phyloP scores from a whole-genome alignment of 2,888 invertebrate species.

The Mystacides longicornis region DNA sequence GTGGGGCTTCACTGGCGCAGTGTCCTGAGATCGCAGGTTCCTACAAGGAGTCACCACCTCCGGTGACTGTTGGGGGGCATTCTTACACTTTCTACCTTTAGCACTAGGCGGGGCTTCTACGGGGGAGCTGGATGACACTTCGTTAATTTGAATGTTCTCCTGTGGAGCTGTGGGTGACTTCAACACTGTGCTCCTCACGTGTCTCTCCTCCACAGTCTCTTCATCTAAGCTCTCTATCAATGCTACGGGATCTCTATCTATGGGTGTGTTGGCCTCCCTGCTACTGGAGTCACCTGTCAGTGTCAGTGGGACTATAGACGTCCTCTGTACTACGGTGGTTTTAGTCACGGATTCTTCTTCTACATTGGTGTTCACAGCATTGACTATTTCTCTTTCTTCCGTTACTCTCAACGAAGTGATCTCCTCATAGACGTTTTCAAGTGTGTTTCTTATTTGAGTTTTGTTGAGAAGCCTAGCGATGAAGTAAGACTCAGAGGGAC shows the following conservation, averaged over 20 bases:
- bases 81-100: slow-evolving; percentile 34
- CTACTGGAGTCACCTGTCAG: not conserved
- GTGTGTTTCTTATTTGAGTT: slow-evolving; percentile 39
- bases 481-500: slow-evolving; percentile 45
- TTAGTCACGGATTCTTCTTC: slow-evolving; percentile 13
- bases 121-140: slow-evolving; percentile 57
- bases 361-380: slow-evolving; percentile 16
- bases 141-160: slow-evolving; percentile 56
- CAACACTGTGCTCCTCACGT: slow-evolving; percentile 1
- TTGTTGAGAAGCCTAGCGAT: slow-evolving; percentile 43
- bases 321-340: slow-evolving; percentile 16
- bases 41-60: slow-evolving; percentile 30
- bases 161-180: slow-evolving; percentile 28
- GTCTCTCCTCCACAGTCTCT: not conserved
- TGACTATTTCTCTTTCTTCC: slow-evolving; percentile 7
- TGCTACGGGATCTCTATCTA: too few species aligned
- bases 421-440: slow-evolving; percentile 41
- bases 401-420: slow-evolving; percentile 29
- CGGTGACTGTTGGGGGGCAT: slow-evolving; percentile 25
- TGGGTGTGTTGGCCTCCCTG: not conserved
- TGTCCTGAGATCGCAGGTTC: slow-evolving; percentile 44
- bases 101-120: slow-evolving; percentile 38
- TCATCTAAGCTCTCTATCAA: slow-evolving; percentile 1
- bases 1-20: slow-evolving; percentile 35
- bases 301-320: slow-evolving; percentile 3